Percentiles rank a stretch among this genome's conserved stretches.
These are phyloP conservation scores for Ivindomyrus marchei DNA, from an alignment of 2,113 vertebrate species.

Conservation along the genomic window DNA sequence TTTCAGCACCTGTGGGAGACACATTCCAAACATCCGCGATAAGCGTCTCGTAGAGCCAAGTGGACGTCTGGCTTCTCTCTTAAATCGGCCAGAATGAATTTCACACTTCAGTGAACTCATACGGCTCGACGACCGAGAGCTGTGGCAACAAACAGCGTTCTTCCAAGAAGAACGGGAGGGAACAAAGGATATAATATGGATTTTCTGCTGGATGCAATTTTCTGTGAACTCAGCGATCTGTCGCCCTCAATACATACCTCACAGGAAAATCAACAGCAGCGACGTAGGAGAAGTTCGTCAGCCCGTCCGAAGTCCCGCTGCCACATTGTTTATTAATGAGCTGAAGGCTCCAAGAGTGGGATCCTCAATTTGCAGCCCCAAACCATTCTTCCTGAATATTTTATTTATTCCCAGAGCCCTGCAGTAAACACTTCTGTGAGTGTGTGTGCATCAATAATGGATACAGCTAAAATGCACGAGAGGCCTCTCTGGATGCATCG, in stretches of 20 bases:
- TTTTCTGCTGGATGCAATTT: background rate
- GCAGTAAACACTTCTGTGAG: constrained; percentile 5
- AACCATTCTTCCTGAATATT: constrained; percentile 4
- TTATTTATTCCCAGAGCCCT: constrained; percentile 1
- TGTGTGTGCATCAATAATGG: constrained; percentile 16
- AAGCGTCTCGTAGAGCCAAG: background rate
- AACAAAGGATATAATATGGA: background rate
- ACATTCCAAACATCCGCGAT: background rate
- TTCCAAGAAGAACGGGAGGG: background rate
- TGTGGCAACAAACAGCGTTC: background rate
- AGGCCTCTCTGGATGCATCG: constrained; percentile 2
- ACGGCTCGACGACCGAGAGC: background rate
- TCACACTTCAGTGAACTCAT: constrained; percentile 11
- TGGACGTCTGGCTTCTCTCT: background rate
- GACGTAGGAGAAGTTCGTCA: background rate
- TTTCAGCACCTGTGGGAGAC: background rate
- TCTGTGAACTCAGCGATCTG: background rate
- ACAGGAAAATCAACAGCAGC: constrained; percentile 12
- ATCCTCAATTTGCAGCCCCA: background rate
- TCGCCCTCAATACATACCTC: background rate
- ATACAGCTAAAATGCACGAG: constrained; percentile 12
- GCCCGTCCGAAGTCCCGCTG: background rate
- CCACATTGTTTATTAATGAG: constrained; percentile 11
- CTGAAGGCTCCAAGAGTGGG: background rate
- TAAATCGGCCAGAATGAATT: constrained; percentile 2